phyloP scores from a whole-genome alignment of 2,888 invertebrate species.

The Cantharis lateralis region DNA sequence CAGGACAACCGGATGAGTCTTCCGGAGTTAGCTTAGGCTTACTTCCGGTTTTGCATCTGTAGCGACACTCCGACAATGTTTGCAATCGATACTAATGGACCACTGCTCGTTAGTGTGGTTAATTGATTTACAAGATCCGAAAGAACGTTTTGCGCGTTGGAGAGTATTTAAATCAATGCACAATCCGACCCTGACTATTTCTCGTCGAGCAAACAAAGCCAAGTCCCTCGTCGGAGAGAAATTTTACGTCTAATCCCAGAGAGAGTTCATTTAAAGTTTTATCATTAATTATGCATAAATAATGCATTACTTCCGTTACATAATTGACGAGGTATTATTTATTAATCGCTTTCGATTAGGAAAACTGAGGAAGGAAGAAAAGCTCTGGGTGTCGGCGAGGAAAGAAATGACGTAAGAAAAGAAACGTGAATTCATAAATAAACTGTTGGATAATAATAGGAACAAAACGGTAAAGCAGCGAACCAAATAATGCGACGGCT shows the following conservation, averaged over 20 bases:
- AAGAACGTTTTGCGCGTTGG: too few species aligned
- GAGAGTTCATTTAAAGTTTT: neutral
- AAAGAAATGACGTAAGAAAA: neutral
- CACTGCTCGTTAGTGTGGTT: too few species aligned
- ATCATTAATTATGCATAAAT: neutral
- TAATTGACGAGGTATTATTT: neutral
- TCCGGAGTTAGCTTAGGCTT: neutral
- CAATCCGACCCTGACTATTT: neutral
- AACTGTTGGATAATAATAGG: conserved; percentile 1
- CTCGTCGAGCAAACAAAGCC: neutral
- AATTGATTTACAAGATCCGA: too few species aligned
- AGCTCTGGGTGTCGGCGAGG: too few species aligned
- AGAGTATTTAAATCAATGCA: neutral
- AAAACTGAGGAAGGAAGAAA: neutral
- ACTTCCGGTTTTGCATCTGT: neutral
- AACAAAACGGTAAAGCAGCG: conserved; percentile 8
- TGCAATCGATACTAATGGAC: too few species aligned
- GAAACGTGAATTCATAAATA: neutral
- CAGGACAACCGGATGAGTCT: conserved; percentile 15
- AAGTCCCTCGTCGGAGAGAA: neutral
- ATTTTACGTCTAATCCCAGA: neutral
- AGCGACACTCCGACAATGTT: neutral
- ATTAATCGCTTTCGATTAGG: neutral
- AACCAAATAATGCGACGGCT: conserved; percentile 26
- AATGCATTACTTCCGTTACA: neutral